Base-by-base conservation (phyloP, 2,888 invertebrate genomes). In the Rotaria socialis region DNA sequence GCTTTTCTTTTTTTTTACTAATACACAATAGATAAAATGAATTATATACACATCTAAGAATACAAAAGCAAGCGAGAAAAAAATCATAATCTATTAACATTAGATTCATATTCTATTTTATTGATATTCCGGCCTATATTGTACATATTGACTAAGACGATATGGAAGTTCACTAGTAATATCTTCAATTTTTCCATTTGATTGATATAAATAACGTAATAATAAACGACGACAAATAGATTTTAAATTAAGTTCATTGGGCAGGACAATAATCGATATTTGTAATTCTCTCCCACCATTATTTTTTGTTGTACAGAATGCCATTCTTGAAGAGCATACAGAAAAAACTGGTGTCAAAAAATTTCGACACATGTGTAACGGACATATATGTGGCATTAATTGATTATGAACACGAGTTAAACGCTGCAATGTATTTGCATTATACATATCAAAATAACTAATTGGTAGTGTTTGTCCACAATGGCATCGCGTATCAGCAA, bases 291-390 rank as follows among this genome's bases (percentile, higher is more conserved):
- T 22, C 4, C 67, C 67, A 1, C 47, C 43, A n/a, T 43, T 80
- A 47, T 43, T 43, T 80, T 80, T 80, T 47, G 43, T 43, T n/a
- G 80, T 80, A 47, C 80, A 80, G 24, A 43, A 80, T 80, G 80
- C 80, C 80, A 80, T 43, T 47, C 47, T 43, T 24, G 43, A 47
- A 47, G 43, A 43, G 24, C 11, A 80, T 19, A 14, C 2, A n/a
- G 80, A 80, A 80, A 47, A 80, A n/a, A 80, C 47, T 8, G 80
- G 80, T 47, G 80, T 80, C 47, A 80, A 80, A 47, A 80, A n/a
- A 47, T 80, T 80, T 47, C 47, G 80, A 47, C 80, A 80, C 43
- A 80, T 43, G 47, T 80, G 80, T 14, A 24, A 47, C n/a, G 80
- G 47, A 80, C 80, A 80, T 24, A n/a, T 47, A 80, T 80, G 47